Base-by-base conservation (phyloP, 2,797 vertebrate genomes). In the Acanthiza pusilla region DNA sequence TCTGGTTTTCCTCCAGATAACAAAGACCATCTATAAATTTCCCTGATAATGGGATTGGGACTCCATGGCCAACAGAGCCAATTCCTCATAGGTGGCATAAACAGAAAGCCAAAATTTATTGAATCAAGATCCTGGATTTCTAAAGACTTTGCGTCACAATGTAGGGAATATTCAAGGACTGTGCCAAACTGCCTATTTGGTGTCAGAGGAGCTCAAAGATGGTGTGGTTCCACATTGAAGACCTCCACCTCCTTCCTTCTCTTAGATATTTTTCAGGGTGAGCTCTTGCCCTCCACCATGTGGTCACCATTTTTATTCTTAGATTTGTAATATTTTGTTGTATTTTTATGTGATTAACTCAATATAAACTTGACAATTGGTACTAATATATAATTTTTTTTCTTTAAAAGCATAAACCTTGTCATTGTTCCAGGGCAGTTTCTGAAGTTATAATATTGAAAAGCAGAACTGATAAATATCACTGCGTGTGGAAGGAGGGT, bases 161-260 rank as follows among this genome's bases (percentile, higher is more conserved):
- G 75, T 29, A 57, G 5, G 22, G 19, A 25, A 42, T 26, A 63
- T n/a, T 85, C 43, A 85, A 77, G 19, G 62, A 65, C 38, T 25
- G 17, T 0, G 1, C 13, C 15, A 66, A 23, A 74, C 5, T 68
- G 30, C 4, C 10, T 42, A 20, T 27, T 70, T 76, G 16, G 4
- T 60, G 32, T 43, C 23, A 72, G 51, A 84, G 11, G 11, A 75
- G 26, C 16, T 72, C 12, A 68, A 57, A 72, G 22, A 38, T 3
- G 0, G 4, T 48, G 12, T 32, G 11, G 10, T 66, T n/a, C 22
- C 16, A 62, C 5, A 22, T 8, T 48, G 26, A 20, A 72, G 9
- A 61, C 2, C 5, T 16, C 3, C 5, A 32, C 7, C 5, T 62
- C 13, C 4, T 12, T 53, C 55, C 5, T 8, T 57, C 38, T 68